A percentile compares a stretch with the other conserved stretches of the same genome.
Evolutionary conservation across 2,888 invertebrate species (phyloP).

Genomic region (Drosophila hamatofila): DNA sequence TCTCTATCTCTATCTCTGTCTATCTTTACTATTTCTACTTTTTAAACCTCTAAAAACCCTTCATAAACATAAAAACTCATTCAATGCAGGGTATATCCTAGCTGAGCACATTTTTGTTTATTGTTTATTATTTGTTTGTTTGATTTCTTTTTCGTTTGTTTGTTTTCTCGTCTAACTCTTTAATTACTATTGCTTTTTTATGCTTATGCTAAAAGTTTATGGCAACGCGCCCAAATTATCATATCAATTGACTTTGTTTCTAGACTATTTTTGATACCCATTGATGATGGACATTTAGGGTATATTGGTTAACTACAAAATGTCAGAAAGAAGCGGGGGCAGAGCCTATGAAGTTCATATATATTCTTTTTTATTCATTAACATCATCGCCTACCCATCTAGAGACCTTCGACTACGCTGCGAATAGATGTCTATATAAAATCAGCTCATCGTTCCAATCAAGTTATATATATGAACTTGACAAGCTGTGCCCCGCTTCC

Average conservation of each 20-base stretch:
- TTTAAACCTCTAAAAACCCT: too few species aligned
- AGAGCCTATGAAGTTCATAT: too few species aligned
- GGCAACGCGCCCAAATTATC: conserved; percentile 5
- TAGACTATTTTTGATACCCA: not conserved
- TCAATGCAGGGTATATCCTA: not conserved
- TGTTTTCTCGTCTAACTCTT: not conserved
- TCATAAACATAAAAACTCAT: not conserved
- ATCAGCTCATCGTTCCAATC: too few species aligned
- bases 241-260: not conserved
- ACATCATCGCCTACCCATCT: too few species aligned
- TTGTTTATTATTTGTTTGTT: not conserved
- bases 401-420: too few species aligned
- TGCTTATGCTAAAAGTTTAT: conserved; percentile 21
- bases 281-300: not conserved
- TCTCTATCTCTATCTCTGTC: too few species aligned
- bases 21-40: too few species aligned
- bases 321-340: not conserved
- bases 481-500: too few species aligned
- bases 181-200: not conserved
- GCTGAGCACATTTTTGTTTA: not conserved
- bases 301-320: too few species aligned
- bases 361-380: too few species aligned
- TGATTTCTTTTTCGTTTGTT: not conserved
- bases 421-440: too few species aligned
- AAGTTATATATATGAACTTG: too few species aligned